Percentiles rank a stretch among this genome's conserved stretches.
Evolutionary conservation across 2,888 invertebrate genomes (phyloP).

Genomic region (Limenitis camilla): DNA sequence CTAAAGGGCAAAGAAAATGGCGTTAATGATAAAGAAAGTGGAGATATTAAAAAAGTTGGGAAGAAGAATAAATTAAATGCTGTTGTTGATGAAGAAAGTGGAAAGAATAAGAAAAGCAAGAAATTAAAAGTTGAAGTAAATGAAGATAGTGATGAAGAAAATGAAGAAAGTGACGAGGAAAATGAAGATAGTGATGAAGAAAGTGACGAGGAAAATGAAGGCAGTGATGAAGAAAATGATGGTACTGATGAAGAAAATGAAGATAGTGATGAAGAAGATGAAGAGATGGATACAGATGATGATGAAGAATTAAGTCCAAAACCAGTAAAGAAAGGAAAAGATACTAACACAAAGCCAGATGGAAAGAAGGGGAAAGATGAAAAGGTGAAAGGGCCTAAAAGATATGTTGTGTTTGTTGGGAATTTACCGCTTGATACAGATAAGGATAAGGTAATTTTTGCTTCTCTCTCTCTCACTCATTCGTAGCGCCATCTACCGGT

Average conservation of each 20-base stretch:
- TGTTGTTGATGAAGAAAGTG: too few relatives aligned
- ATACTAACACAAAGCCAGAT: conserved; percentile 7
- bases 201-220: not conserved
- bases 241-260: conserved; percentile 20
- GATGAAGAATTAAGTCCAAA: conserved; percentile 12
- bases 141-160: conserved; percentile 11
- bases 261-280: conserved; percentile 21
- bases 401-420: conserved; percentile 68
- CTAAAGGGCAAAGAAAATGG: too few relatives aligned
- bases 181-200: conserved; percentile 9
- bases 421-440: conserved; percentile 53
- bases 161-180: conserved; percentile 7
- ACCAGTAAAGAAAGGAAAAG: conserved; percentile 25
- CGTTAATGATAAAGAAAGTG: too few relatives aligned
- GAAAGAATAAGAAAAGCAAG: conserved; percentile 22
- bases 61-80: too few relatives aligned
- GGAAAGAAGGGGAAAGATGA: conserved; percentile 17
- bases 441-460: conserved; percentile 46
- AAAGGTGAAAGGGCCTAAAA: conserved; percentile 49
- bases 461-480: conserved; percentile 4
- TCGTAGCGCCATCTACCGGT: not conserved
- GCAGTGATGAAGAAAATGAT: conserved; percentile 1
- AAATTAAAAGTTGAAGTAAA: conserved; percentile 12
- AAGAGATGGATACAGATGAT: conserved; percentile 16
- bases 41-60: too few relatives aligned